Evolutionary conservation across 2,888 invertebrate genomes (phyloP), one percentile per base, ranked within the genome.

Genomic region (Cephus nigrinus): DNA sequence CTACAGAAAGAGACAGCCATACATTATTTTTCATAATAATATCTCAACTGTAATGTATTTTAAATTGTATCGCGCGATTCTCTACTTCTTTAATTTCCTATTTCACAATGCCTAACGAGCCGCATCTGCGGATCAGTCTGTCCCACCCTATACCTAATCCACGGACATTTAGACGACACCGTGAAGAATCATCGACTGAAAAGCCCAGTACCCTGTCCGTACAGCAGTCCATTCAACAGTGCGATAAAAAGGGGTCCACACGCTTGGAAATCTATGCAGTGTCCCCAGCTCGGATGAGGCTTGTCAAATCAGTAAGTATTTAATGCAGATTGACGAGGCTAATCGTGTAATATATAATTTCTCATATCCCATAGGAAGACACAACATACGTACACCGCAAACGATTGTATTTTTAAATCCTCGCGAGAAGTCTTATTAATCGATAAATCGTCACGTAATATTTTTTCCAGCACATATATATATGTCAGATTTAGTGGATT

Each of bases 301-400:
- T 84, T 84, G 83, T 82, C 88, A 84, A 88, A 88, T 88, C 82
- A 83, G 75, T 81, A 80, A 85, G 86, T 88, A 87, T 89, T 88
- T 86, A 84, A 89, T 84, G 83, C 84, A 84, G 82, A 86, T 86
- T 86, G 86, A 84, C 84, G 82, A 84, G 83, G 84, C 82, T 85
- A 79, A 84, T 85, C 86, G 80, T 80, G 80, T 79, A 77, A 84
- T 83, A 82, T 79, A 83, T 78, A 71, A 55, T 55, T 55, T 55
- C 55, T 23, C 55, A 55, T 55, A 23, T 55, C 55, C 55, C 55
- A 55, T 23, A 55, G 55, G 5, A 40, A 55, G 55, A 23, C 55
- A 23, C 55, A 55, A 23, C 55, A 55, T 23, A 55, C 55, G 23
- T 23, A 23, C 1, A 23, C 55, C 55, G 23, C 55, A 23, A 23